Conservation (phyloP, 2,113 vertebrate genomes). For the Nycticebus coucang region DNA sequence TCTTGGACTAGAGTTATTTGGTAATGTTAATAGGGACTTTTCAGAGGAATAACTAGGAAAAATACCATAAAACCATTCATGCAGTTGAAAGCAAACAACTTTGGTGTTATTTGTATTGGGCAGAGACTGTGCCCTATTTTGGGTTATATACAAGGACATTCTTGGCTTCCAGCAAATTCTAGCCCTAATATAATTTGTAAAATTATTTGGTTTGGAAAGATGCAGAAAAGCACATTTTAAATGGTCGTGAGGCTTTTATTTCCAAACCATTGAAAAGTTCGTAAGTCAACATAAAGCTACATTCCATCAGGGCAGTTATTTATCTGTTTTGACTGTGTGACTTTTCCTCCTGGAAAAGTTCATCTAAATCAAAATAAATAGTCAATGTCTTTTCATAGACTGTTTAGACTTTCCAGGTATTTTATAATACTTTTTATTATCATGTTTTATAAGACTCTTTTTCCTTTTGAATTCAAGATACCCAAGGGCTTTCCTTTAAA, state of each 20-base stretch:
- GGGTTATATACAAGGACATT: conserved; percentile 42
- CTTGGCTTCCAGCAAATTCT: conserved; percentile 63
- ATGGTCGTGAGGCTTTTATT: conserved; percentile 45
- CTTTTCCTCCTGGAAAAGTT: neutral
- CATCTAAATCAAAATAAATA: neutral
- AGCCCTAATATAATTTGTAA: conserved; percentile 66
- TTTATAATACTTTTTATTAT: neutral
- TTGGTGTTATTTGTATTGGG: conserved; percentile 61
- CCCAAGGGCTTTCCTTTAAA: neutral
- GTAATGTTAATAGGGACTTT: conserved; percentile 52
- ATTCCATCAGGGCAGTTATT: neutral
- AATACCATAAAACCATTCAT: conserved; percentile 44
- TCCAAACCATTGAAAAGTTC: neutral
- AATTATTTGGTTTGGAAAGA: conserved; percentile 66
- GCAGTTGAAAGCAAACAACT: neutral
- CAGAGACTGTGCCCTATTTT: conserved; percentile 41
- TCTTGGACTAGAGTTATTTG: conserved; percentile 47
- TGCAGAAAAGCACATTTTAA: conserved; percentile 63
- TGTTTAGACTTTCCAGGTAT: neutral
- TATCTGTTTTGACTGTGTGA: neutral
- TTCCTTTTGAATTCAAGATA: conserved; percentile 46
- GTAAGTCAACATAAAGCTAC: neutral
- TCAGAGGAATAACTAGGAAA: conserved; percentile 47
- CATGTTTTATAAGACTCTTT: neutral
- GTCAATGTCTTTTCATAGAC: neutral